phyloP scores from a whole-genome alignment of 1,140 invertebrate genomes.

The Halesus radiatus region DNA sequence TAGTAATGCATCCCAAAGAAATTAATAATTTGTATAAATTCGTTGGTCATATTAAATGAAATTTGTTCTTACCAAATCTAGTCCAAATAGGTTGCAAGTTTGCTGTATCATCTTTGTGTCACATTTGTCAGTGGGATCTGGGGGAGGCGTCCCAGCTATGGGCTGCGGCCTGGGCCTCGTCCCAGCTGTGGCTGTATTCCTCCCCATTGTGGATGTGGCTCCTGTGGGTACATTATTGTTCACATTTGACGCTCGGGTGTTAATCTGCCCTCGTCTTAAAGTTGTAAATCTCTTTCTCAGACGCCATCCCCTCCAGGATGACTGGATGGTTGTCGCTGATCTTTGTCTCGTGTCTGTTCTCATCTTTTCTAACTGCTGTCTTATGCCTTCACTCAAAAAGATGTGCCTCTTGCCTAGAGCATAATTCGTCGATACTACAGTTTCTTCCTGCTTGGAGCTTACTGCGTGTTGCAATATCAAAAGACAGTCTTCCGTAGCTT shows the following conservation, averaged over 20 bases:
- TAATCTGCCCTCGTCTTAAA: conserved; percentile 65
- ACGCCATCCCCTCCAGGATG: conserved; percentile 86
- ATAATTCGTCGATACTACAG: conserved; percentile 82
- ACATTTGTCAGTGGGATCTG: conserved; percentile 82
- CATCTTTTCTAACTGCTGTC: conserved; percentile 88
- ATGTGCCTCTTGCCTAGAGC: conserved; percentile 94
- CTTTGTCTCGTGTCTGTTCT: conserved; percentile 81
- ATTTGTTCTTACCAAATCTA: conserved; percentile 81
- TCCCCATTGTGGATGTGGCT: conserved; percentile 60
- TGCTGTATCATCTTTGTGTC: conserved; percentile 90
- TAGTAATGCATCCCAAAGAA: no score
- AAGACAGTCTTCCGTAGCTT: conserved; percentile 84
- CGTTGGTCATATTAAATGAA: neutral
- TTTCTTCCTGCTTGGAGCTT: conserved; percentile 69
- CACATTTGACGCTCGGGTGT: conserved; percentile 52
- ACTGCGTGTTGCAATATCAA: conserved; percentile 74
- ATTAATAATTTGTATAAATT: no score
- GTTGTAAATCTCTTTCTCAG: conserved; percentile 79
- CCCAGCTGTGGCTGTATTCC: conserved; percentile 62
- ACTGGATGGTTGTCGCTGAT: conserved; percentile 84
- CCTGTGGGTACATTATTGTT: conserved; percentile 56
- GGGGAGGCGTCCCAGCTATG: conserved; percentile 82
- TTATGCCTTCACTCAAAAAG: conserved; percentile 93
- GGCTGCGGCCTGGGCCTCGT: conserved; percentile 86
- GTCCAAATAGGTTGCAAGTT: conserved; percentile 89